phyloP scores from a whole-genome alignment of 1,140 invertebrate genomes.

The Colletes latitarsis region DNA sequence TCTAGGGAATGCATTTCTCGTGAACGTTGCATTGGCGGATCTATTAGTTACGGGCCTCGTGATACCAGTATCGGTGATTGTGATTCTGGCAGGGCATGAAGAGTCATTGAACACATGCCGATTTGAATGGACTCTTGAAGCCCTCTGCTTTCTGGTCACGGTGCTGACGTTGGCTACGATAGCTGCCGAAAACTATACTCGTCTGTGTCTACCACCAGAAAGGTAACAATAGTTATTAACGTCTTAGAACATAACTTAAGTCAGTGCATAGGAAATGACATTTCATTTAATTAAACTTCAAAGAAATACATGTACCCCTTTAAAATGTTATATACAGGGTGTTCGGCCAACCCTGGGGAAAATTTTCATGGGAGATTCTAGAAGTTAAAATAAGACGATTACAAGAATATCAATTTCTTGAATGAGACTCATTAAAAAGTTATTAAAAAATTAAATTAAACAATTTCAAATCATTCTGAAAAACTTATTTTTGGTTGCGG shows the following conservation, averaged over 20 bases:
- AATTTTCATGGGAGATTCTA: too few species aligned
- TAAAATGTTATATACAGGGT: too few species aligned
- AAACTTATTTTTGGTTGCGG: too few species aligned
- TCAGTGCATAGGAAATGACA: too few species aligned
- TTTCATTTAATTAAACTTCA: not conserved
- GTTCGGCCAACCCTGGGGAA: too few species aligned
- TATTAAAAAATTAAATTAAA: too few species aligned
- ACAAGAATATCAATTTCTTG: too few species aligned
- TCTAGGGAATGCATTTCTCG: constrained; percentile 89
- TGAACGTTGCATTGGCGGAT: constrained; percentile 89
- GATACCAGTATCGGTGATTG: constrained; percentile 87
- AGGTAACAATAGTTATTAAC: constrained; percentile 73
- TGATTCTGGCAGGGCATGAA: constrained; percentile 85
- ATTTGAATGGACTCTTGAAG: constrained; percentile 85
- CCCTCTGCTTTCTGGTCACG: constrained; percentile 85
- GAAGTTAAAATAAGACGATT: too few species aligned
- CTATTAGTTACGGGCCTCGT: constrained; percentile 87
- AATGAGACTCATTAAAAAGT: too few species aligned
- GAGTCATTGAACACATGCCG: constrained; percentile 84
- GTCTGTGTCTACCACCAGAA: constrained; percentile 82
- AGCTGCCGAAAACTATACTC: constrained; percentile 84
- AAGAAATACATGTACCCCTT: too few species aligned
- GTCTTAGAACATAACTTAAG: not conserved
- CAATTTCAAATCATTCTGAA: too few species aligned
- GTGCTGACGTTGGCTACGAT: constrained; percentile 85